A percentile compares a stretch with the other conserved stretches of the same genome.
These are phyloP conservation scores for Ameiurus melas DNA, from an alignment of 2,113 vertebrate genomes.

Conservation along the genomic window DNA sequence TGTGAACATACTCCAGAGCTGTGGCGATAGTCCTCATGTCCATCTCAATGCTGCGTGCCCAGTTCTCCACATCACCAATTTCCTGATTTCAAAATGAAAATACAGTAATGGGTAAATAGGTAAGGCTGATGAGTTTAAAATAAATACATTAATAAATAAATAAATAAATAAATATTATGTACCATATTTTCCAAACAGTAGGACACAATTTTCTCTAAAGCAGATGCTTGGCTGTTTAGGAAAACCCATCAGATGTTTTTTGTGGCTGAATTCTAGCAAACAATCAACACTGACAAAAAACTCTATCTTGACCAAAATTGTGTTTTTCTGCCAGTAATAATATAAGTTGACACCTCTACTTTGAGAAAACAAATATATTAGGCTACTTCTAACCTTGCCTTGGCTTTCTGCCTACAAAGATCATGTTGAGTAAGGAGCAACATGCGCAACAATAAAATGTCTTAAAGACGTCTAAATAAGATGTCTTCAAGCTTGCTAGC, in stretches of 20 bases:
- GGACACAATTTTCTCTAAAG: not conserved
- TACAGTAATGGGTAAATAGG: not conserved
- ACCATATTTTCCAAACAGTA: not conserved
- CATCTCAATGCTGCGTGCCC: conserved; percentile 95
- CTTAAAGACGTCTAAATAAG: too few relatives aligned
- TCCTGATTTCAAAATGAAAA: conserved; percentile 72
- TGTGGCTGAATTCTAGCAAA: not conserved
- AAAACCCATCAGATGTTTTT: not conserved
- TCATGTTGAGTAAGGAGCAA: too few relatives aligned
- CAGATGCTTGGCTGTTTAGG: not conserved
- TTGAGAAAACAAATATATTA: not conserved
- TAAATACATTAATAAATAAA: not conserved
- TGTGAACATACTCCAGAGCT: conserved; percentile 90
- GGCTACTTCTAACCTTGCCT: too few relatives aligned
- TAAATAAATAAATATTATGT: too few relatives aligned
- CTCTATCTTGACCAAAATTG: not conserved
- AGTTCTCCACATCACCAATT: conserved; percentile 96
- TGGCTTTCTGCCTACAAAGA: too few relatives aligned
- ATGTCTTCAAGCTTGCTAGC: too few relatives aligned
- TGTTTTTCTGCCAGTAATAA: not conserved
- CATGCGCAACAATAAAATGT: too few relatives aligned
- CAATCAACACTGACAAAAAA: too few relatives aligned
- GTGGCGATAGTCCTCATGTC: conserved; percentile 95
- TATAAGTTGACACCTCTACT: not conserved
- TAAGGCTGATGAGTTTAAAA: not conserved